A percentile compares a stretch with the other conserved stretches of the same genome.
phyloP scores from a whole-genome alignment of 2,113 vertebrate species.

The Salvelinus fontinalis region DNA sequence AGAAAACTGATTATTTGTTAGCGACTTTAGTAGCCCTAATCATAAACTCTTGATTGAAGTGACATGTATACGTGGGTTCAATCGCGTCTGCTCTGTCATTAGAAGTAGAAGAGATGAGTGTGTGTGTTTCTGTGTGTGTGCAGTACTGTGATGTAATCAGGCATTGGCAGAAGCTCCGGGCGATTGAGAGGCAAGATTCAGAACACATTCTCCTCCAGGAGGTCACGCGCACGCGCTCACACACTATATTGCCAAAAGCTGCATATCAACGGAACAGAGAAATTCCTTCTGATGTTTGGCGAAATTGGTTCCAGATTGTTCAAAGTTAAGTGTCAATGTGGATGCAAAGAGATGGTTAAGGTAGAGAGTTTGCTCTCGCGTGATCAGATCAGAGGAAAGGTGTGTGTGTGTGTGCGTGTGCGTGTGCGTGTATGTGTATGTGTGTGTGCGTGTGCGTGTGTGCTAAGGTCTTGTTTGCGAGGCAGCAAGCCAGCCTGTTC shows the following conservation, averaged over 20 bases:
- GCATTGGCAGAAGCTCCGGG: neutral
- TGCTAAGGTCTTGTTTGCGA: neutral
- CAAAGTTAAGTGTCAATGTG: neutral
- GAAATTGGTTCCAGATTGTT: constrained; percentile 13
- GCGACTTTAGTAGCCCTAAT: no score
- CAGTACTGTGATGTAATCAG: neutral
- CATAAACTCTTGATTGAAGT: no score
- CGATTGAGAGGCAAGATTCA: neutral
- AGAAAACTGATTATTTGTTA: no score
- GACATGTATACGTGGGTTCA: no score
- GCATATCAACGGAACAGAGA: constrained; percentile 24
- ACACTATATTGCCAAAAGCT: neutral
- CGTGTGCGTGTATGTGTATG: no score
- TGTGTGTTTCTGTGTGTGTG: neutral
- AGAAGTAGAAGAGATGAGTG: neutral
- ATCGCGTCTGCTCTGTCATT: neutral
- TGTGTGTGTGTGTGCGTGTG: neutral
- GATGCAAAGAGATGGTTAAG: constrained; percentile 2
- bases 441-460: neutral
- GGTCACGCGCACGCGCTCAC: neutral
- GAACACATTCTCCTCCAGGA: constrained; percentile 19
- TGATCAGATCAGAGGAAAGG: neutral
- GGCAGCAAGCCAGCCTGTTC: neutral
- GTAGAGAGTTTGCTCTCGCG: neutral
- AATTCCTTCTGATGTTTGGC: constrained; percentile 36